phyloP scores from a whole-genome alignment of 2,797 vertebrate genomes.

The Selene dorsalis region DNA sequence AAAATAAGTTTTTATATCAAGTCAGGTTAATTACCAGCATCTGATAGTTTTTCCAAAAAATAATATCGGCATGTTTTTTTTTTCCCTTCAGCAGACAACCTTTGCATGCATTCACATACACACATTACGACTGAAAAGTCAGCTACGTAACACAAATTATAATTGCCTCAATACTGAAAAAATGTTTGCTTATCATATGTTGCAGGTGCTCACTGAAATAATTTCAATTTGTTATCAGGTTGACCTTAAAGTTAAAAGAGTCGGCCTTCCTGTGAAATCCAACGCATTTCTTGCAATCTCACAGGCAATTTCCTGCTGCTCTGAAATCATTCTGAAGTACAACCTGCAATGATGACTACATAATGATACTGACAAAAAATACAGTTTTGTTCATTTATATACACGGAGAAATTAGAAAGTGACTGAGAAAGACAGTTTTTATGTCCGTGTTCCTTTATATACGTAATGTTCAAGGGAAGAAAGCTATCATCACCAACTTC shows the following conservation, averaged over 20 bases:
- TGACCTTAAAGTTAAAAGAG: constrained; percentile 62
- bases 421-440: too few species aligned
- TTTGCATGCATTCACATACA: background rate
- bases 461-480: background rate
- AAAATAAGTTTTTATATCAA: background rate
- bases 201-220: constrained; percentile 36
- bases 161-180: constrained; percentile 3
- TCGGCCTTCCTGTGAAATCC: constrained; percentile 12
- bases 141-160: constrained; percentile 11
- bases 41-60: background rate
- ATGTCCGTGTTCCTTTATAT: background rate
- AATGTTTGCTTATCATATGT: constrained; percentile 42
- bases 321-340: constrained; percentile 26
- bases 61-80: background rate
- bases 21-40: background rate
- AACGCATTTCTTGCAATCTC: constrained; percentile 10
- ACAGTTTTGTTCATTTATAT: background rate
- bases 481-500: background rate
- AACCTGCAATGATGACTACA: constrained; percentile 12
- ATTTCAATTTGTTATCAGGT: constrained; percentile 40
- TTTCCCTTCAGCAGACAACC: background rate
- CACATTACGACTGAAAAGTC: constrained; percentile 14
- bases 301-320: background rate
- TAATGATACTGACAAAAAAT: background rate
- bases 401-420: background rate